Evolutionary conservation across 1,140 invertebrate genomes (phyloP), one percentile per base, ranked within the genome.

Genomic region (Temnothorax nylanderi): DNA sequence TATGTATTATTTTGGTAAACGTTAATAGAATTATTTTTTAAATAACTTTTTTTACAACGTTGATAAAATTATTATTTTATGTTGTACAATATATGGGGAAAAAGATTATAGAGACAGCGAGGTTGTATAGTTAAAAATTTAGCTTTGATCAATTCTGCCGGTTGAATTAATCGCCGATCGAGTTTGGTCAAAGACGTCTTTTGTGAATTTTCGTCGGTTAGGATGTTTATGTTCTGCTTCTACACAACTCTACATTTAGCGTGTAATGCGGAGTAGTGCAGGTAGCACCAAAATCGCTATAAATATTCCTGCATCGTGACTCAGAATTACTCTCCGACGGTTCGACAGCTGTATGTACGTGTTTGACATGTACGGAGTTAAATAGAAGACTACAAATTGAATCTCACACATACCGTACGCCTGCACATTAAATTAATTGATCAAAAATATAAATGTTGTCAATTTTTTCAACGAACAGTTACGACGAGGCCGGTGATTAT

Each of bases 291-390:
- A 58, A 21, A 75, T 58, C n/a, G 34, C 72, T 76, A 56, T 76
- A 58, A 76, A 76, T 76, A 76, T 76, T 76, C n/a, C n/a, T 18
- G n/a, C 13, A 26, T 58, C 72, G 37, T 76, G 51, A 76, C 34
- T 76, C 51, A 76, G 51, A 76, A n/a, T 3, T 21, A 41, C 44
- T 75, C 5, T 74, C 49, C 16, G n/a, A 58, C n/a, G 13, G n/a
- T 54, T 75, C n/a, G 51, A 75, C 71, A 54, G 32, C 26, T 72
- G 18, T 56, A 21, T 54, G 32, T n/a, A 13, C 26, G 32, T 56
- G 41, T 32, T 47, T 44, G 41, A 41, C 1, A 37, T 74, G 16
- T 37, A 13, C 13, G 67, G 41, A 58, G 5, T 76, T 58, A 58
- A 76, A 58, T 34, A 41, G 16, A 56, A 56, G 7, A 18, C 1